A percentile compares a stretch with the other conserved stretches of the same genome.
Evolutionary conservation across 2,888 invertebrate species (phyloP).

Genomic region (Patella depressa): DNA sequence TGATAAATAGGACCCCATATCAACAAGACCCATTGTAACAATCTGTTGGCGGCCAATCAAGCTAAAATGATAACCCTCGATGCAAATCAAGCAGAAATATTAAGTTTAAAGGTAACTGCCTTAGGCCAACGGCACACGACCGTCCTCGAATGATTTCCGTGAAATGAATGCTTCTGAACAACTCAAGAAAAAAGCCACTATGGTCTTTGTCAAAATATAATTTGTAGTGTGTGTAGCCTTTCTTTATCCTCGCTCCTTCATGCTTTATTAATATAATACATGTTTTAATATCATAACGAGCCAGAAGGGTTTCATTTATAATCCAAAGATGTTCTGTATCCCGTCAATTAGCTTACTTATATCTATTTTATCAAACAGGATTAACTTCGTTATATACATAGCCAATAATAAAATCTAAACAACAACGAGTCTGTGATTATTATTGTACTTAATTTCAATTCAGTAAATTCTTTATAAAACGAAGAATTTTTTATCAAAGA

Average conservation of each 20-base stretch:
- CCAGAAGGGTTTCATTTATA: too few relatives aligned
- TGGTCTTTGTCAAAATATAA: not conserved
- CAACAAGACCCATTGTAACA: conserved; percentile 5
- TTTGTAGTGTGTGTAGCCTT: conserved; percentile 1
- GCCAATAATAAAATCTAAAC: too few relatives aligned
- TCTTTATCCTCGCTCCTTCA: not conserved
- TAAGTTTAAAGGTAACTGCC: conserved; percentile 12
- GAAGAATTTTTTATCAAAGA: too few relatives aligned
- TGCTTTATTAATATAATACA: not conserved
- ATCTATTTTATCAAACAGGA: too few relatives aligned
- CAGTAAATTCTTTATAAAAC: too few relatives aligned
- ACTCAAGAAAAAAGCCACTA: not conserved
- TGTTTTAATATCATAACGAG: not conserved
- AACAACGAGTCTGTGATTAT: too few relatives aligned
- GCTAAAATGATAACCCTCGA: conserved; percentile 2
- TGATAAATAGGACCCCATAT: conserved; percentile 4
- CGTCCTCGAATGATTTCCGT: not conserved
- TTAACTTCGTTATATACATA: too few relatives aligned
- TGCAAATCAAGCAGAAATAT: conserved; percentile 7
- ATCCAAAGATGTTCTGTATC: too few relatives aligned
- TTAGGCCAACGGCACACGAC: not conserved
- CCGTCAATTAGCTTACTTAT: too few relatives aligned
- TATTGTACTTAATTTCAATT: too few relatives aligned
- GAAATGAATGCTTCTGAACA: conserved; percentile 4
- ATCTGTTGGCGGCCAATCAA: conserved; percentile 6